Evolutionary conservation across 1,140 invertebrate genomes (phyloP).

Genomic region (Thaumetopoea pityocampa): DNA sequence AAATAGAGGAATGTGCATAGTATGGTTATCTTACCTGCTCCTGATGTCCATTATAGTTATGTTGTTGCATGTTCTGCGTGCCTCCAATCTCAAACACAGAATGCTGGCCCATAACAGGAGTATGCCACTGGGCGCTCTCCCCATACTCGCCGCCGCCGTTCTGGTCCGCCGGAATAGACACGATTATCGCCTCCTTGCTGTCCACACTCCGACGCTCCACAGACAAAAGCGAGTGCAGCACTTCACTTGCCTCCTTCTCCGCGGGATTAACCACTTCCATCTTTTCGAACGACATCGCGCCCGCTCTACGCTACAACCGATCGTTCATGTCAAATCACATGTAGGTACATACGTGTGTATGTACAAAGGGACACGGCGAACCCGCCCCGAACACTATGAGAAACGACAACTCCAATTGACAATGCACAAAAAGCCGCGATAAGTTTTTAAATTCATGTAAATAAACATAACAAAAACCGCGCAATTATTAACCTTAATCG

Average conservation of each 20-base stretch:
- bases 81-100: slow-evolving; percentile 66
- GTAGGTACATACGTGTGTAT: slow-evolving; percentile 71
- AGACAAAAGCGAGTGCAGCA: slow-evolving; percentile 79
- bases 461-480: slow-evolving; percentile 76
- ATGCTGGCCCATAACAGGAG: slow-evolving; percentile 75
- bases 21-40: slow-evolving; percentile 49
- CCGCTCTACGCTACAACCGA: slow-evolving; percentile 61
- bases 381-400: slow-evolving; percentile 50
- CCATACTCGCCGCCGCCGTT: slow-evolving; percentile 69
- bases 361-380: slow-evolving; percentile 58
- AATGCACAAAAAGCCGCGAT: slow-evolving; percentile 66
- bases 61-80: slow-evolving; percentile 63
- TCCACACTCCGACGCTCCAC: slow-evolving; percentile 77
- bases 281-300: slow-evolving; percentile 70
- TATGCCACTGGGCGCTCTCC: slow-evolving; percentile 77
- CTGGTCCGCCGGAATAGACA: slow-evolving; percentile 64
- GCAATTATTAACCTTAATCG: slow-evolving; percentile 78
- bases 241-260: slow-evolving; percentile 81
- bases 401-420: slow-evolving; percentile 44
- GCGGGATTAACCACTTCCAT: slow-evolving; percentile 75
- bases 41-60: slow-evolving; percentile 64
- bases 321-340: slow-evolving; percentile 68
- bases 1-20: slow-evolving; percentile 1
- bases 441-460: slow-evolving; percentile 76
- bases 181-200: slow-evolving; percentile 75